Evolutionary conservation across 1,140 invertebrate species (phyloP), one percentile per base, ranked within the genome.

Genomic region (Drosophila burlai): DNA sequence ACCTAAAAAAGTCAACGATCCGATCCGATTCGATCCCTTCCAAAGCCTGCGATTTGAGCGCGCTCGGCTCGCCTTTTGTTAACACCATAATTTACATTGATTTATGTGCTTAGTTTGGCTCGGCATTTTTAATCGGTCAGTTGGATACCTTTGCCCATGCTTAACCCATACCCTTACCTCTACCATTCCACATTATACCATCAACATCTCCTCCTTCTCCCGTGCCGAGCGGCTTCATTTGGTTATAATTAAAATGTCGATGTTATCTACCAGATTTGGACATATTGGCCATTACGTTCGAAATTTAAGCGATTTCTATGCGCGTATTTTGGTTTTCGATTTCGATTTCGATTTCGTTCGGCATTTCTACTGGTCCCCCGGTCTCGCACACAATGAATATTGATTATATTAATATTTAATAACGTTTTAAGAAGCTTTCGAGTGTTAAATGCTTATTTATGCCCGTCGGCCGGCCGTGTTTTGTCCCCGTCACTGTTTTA

Each of bases 241-340:
- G 86, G 86, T 91, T 91, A 91, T 90, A 90, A 90, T 90, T 90
- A 90, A 90, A 91, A 90, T 90, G 86, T 90, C 86, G 86, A 91
- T 90, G 86, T 91, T 90, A 90, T 90, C 86, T 82, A 72, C 80
- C 72, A 73, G 83, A 87, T 90, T 91, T 90, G 80, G 86, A 90
- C 86, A 90, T 90, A 90, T 90, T 90, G 86, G 82, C 87, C 86
- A 91, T 90, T 90, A 90, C 73, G 77, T 78, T 91, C 77, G 82
- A 90, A 90, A 90, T 90, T 90, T 91, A 90, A 85, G 85, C 86
- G 85, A 80, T 90, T 90, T 90, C 85, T 90, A 90, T 90, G 85
- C 85, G 79, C 81, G 81, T 90, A 77, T 90, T 81, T 91, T 89
- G 67, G 67, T 63, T 47, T 65, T 47, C 72, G 71, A 74, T 73